Evolutionary conservation across 2,888 invertebrate species (phyloP).

Genomic region (Dione vanillae): DNA sequence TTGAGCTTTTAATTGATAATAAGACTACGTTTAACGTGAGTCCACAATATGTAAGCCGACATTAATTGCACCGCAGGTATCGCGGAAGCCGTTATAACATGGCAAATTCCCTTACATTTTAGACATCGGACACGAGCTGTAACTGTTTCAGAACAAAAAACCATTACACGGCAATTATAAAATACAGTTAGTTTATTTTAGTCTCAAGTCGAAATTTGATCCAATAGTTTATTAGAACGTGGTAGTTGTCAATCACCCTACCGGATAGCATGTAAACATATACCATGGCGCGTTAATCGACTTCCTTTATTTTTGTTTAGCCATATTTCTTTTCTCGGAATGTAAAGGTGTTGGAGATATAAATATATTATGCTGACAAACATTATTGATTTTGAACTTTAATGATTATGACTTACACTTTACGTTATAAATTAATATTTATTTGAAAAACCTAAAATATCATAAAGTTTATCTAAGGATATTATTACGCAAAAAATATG

Average conservation of each 20-base stretch:
- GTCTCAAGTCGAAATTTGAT: slow-evolving; percentile 20
- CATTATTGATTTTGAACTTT: slow-evolving; percentile 10
- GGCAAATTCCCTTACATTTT: slow-evolving; percentile 23
- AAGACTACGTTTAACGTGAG: not conserved
- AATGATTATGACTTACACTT: not conserved
- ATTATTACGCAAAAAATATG: not conserved
- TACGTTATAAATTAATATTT: not conserved
- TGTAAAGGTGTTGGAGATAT: slow-evolving; percentile 49
- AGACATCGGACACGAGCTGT: slow-evolving; percentile 22
- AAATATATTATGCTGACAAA: slow-evolving; percentile 14
- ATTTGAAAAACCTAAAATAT: not conserved
- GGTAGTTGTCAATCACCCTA: slow-evolving; percentile 42
- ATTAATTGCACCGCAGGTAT: slow-evolving; percentile 20
- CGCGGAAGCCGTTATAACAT: slow-evolving; percentile 27
- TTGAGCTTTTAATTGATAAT: not conserved
- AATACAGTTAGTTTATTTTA: not conserved
- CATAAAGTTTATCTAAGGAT: too few relatives aligned
- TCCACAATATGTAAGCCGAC: not conserved
- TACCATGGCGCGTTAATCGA: slow-evolving; percentile 55
- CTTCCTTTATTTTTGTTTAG: slow-evolving; percentile 67
- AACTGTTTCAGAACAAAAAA: slow-evolving; percentile 16
- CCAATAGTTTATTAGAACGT: slow-evolving; percentile 4
- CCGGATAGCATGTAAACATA: slow-evolving; percentile 58
- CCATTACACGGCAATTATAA: slow-evolving; percentile 19
- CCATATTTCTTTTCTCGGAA: slow-evolving; percentile 63